phyloP scores from a whole-genome alignment of 2,113 vertebrate species.

The Ceyx margarethae region DNA sequence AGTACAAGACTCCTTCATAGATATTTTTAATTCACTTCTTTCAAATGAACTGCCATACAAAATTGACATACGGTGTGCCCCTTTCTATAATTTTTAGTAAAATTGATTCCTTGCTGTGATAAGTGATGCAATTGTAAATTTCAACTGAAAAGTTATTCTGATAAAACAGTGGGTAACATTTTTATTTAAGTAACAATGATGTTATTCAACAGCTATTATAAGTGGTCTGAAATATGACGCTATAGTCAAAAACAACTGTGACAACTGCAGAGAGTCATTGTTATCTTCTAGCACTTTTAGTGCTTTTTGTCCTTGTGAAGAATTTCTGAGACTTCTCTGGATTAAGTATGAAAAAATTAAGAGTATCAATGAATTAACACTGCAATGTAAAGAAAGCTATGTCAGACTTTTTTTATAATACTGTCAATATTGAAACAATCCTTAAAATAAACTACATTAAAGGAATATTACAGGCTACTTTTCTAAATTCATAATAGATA shows the following conservation, averaged over 20 bases:
- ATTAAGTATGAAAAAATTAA: background rate
- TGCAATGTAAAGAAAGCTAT: background rate
- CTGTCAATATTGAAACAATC: background rate
- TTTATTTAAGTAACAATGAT: constrained; percentile 63
- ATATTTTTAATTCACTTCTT: constrained; percentile 68
- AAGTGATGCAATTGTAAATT: constrained; percentile 72
- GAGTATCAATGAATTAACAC: background rate
- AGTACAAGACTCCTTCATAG: constrained; percentile 2
- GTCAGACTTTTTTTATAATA: background rate
- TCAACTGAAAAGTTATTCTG: constrained; percentile 65
- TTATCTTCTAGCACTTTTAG: background rate
- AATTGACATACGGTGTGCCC: constrained; percentile 53
- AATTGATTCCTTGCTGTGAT: constrained; percentile 77
- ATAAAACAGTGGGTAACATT: constrained; percentile 65
- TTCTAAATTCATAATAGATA: background rate
- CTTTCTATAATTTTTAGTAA: constrained; percentile 71
- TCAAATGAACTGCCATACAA: constrained; percentile 51
- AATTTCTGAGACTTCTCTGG: background rate
- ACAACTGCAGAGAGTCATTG: background rate
- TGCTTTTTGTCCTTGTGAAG: background rate
- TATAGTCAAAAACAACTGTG: background rate
- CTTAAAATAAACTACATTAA: background rate
- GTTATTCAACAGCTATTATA: constrained; percentile 26
- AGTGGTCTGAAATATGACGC: constrained; percentile 35
- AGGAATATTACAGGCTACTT: background rate